These are phyloP conservation scores for Xestia sexstrigata DNA, from an alignment of 2,888 invertebrate species.

Conservation along the genomic window DNA sequence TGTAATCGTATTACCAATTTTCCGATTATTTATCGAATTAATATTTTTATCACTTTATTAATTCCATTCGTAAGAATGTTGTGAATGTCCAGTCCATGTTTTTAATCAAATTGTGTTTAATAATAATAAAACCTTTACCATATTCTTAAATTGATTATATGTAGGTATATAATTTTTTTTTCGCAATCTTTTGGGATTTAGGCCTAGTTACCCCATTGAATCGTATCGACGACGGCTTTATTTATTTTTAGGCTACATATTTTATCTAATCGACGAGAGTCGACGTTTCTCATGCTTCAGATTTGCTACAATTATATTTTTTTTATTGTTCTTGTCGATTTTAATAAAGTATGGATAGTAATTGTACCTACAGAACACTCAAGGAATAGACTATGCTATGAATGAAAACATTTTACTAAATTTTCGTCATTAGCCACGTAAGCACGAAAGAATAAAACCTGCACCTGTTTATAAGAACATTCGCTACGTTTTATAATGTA, in stretches of 20 bases:
- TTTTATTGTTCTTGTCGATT: background rate
- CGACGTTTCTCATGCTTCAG: no score
- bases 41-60: background rate
- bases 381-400: background rate
- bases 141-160: background rate
- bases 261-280: background rate
- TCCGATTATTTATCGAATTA: background rate
- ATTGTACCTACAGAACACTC: background rate
- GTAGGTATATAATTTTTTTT: background rate
- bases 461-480: slow-evolving; percentile 37
- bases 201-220: background rate
- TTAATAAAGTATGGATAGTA: background rate
- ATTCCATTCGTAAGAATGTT: no score
- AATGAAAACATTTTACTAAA: background rate
- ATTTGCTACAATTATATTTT: background rate
- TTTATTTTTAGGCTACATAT: background rate
- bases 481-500: slow-evolving; percentile 49
- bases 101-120: no score
- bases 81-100: background rate
- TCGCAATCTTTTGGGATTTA: background rate
- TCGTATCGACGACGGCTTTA: background rate
- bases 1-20: background rate
- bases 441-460: background rate
- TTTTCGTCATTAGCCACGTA: background rate
- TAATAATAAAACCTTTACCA: background rate